These are phyloP conservation scores for Tetrao urogallus DNA, from an alignment of 2,113 vertebrate genomes.

Conservation along the genomic window DNA sequence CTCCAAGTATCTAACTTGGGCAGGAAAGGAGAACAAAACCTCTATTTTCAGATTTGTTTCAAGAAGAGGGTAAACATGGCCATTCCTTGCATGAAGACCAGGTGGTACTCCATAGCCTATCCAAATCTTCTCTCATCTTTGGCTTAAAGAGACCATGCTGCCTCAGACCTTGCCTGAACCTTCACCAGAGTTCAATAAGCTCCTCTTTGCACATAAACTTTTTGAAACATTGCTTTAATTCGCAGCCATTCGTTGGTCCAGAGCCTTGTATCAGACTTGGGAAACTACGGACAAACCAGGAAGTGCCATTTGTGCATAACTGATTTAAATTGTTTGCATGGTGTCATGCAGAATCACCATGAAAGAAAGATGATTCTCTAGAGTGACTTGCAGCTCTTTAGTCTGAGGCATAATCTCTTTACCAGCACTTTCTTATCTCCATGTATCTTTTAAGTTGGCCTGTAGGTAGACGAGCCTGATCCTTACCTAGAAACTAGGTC, in stretches of 20 bases:
- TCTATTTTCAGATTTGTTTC: background rate
- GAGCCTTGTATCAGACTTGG: accelerated
- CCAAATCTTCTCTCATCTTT: background rate
- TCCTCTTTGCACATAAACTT: background rate
- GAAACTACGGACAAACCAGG: background rate
- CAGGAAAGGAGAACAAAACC: background rate
- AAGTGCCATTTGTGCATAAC: background rate
- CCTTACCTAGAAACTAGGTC: background rate
- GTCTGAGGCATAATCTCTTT: background rate
- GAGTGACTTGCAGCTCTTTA: background rate
- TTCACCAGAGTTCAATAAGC: background rate
- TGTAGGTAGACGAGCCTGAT: background rate
- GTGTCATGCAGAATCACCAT: accelerated
- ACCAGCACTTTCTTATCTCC: background rate
- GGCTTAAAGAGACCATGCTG: background rate
- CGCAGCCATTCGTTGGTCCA: accelerated
- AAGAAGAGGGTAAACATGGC: background rate
- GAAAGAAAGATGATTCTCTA: background rate
- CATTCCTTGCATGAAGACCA: background rate
- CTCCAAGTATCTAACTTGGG: background rate
- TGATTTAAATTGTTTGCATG: background rate
- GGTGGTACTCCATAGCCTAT: background rate
- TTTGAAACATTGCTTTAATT: accelerated
- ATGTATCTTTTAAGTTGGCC: background rate
- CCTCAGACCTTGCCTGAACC: background rate